Evolutionary conservation across 2,113 vertebrate species (phyloP).

Genomic region (Montifringilla adamsi): DNA sequence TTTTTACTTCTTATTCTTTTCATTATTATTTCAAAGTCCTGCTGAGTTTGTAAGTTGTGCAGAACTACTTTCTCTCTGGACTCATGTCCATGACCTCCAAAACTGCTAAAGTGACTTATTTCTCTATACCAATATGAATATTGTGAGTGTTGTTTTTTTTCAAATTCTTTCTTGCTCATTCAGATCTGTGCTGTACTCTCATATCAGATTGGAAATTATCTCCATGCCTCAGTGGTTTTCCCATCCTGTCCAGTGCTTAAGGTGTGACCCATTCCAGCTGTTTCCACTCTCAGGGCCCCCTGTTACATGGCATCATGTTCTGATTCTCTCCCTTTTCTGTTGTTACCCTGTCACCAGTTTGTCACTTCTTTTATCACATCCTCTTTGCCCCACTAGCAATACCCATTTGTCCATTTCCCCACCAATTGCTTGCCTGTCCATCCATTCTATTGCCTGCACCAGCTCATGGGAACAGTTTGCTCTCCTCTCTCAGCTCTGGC

Average conservation of each 20-base stretch:
- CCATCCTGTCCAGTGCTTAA: neutral
- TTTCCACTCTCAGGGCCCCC: neutral
- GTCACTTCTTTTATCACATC: neutral
- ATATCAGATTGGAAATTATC: neutral
- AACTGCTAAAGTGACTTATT: neutral
- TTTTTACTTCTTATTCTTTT: neutral
- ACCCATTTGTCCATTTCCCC: neutral
- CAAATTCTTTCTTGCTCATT: neutral
- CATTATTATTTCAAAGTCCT: neutral
- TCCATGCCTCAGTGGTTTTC: neutral
- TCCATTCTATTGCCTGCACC: neutral
- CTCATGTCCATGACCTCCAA: neutral
- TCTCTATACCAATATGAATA: neutral
- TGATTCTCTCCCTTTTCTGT: neutral
- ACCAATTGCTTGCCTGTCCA: neutral
- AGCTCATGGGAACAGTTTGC: neutral
- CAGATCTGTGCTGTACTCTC: neutral
- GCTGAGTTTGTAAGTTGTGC: neutral
- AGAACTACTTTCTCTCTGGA: neutral
- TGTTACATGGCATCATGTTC: neutral
- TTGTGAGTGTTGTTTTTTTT: accelerated
- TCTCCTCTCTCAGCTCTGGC: neutral
- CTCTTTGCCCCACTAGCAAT: neutral
- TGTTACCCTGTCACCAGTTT: neutral
- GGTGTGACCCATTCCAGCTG: neutral